phyloP scores from a whole-genome alignment of 2,797 vertebrate genomes.

The Mastacembelus armatus region DNA sequence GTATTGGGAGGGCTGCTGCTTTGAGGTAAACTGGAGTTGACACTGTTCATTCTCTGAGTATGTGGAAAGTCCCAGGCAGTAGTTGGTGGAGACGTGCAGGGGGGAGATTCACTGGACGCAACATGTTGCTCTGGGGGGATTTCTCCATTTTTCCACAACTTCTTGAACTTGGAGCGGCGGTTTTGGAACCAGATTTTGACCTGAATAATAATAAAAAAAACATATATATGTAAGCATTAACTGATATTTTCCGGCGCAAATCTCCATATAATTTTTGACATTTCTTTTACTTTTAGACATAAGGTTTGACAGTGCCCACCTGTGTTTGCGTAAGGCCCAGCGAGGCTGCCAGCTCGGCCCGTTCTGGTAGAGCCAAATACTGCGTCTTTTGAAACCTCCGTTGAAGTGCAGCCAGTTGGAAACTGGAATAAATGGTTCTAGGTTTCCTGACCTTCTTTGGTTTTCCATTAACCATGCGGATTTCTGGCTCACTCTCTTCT shows the following conservation, averaged over 20 bases:
- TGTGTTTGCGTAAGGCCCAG: conserved; percentile 98
- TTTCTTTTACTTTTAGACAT: not conserved
- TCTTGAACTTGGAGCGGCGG: conserved; percentile 97
- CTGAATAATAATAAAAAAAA: conserved; percentile 68
- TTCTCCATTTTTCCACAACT: conserved; percentile 98
- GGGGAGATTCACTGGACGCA: conserved; percentile 88
- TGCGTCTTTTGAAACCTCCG: conserved; percentile 98
- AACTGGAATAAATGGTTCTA: conserved; percentile 97
- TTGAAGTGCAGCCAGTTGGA: conserved; percentile 96
- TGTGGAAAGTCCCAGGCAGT: conserved; percentile 93
- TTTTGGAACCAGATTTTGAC: conserved; percentile 99
- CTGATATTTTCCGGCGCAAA: not conserved
- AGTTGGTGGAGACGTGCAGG: conserved; percentile 87
- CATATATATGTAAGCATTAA: conserved; percentile 10
- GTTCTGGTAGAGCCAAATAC: conserved; percentile 95
- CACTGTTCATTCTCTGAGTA: conserved; percentile 85
- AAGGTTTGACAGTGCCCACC: conserved; percentile 79
- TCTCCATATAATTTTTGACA: not conserved
- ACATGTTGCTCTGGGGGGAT: conserved; percentile 90
- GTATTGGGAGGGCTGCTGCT: conserved; percentile 88
- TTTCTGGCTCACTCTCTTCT: conserved; percentile 95
- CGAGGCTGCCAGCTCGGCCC: conserved; percentile 96
- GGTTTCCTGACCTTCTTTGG: conserved; percentile 99
- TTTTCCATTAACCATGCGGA: conserved; percentile 97
- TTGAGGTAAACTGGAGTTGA: conserved; percentile 83